These are phyloP conservation scores for Criorhina ranunculi DNA, from an alignment of 2,888 invertebrate genomes.

Conservation along the genomic window DNA sequence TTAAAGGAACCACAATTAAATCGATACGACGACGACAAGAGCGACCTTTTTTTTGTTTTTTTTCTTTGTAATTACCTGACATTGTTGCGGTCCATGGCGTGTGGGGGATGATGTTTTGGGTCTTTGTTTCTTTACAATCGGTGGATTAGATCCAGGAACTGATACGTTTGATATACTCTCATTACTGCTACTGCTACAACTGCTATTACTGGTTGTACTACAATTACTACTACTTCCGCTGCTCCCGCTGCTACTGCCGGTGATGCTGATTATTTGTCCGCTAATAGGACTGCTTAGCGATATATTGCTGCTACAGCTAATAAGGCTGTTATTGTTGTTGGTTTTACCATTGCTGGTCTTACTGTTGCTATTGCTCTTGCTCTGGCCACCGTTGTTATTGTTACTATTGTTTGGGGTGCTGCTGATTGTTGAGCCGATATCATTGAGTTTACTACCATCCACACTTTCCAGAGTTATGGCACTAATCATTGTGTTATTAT, in stretches of 20 bases:
- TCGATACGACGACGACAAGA: no score
- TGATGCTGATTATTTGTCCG: slow-evolving; percentile 78
- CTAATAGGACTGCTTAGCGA: slow-evolving; percentile 72
- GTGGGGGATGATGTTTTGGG: slow-evolving; percentile 95
- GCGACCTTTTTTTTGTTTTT: no score
- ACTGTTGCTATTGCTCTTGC: slow-evolving; percentile 76
- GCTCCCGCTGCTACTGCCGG: slow-evolving; percentile 78
- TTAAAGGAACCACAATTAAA: no score
- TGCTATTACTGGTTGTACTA: slow-evolving; percentile 75
- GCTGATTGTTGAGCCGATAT: slow-evolving; percentile 70
- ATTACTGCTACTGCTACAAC: slow-evolving; percentile 78
- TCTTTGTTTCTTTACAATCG: slow-evolving; percentile 88
- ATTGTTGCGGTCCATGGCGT: slow-evolving; percentile 95
- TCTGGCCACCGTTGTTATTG: slow-evolving; percentile 78
- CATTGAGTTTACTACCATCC: slow-evolving; percentile 70
- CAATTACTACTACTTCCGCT: slow-evolving; percentile 74
- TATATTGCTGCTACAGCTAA: slow-evolving; percentile 78
- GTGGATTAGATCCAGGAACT: slow-evolving; percentile 79
- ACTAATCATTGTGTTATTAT: slow-evolving; percentile 75
- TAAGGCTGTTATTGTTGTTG: slow-evolving; percentile 77
- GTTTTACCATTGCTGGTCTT: slow-evolving; percentile 78
- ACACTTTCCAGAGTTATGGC: slow-evolving; percentile 72
- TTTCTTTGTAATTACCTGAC: slow-evolving; percentile 88
- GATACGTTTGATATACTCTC: slow-evolving; percentile 77
- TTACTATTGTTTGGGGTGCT: slow-evolving; percentile 60